phyloP scores from a whole-genome alignment of 2,888 invertebrate genomes.

The Atrina japonica region DNA sequence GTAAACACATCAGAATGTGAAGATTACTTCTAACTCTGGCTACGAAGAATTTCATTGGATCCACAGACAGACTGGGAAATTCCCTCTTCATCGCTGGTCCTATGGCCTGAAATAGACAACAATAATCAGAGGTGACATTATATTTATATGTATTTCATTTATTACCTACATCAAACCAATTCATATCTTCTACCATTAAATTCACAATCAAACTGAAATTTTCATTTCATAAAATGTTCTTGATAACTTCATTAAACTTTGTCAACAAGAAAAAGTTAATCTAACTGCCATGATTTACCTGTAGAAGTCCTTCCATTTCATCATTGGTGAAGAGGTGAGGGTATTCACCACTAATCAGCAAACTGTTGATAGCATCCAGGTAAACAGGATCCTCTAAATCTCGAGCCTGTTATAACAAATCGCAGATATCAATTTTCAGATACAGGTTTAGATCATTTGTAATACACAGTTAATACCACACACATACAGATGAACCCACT shows the following conservation, averaged over 20 bases:
- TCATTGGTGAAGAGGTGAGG: slow-evolving; percentile 80
- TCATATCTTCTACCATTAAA: too few relatives aligned
- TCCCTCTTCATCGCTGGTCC: slow-evolving; percentile 78
- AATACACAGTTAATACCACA: not conserved
- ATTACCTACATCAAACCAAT: too few relatives aligned
- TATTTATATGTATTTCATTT: not conserved
- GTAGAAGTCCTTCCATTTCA: slow-evolving; percentile 80
- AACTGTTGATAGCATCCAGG: slow-evolving; percentile 80
- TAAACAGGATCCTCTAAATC: slow-evolving; percentile 77
- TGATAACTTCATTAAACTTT: too few relatives aligned
- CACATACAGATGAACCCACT: not conserved
- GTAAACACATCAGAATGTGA: slow-evolving; percentile 79
- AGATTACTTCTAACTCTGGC: slow-evolving; percentile 79
- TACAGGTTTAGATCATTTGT: not conserved
- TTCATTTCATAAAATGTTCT: too few relatives aligned
- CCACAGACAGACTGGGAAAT: slow-evolving; percentile 73
- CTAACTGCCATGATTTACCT: slow-evolving; percentile 55
- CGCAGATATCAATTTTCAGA: too few relatives aligned
- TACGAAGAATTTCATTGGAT: slow-evolving; percentile 79
- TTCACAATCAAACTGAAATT: too few relatives aligned
- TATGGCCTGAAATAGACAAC: slow-evolving; percentile 56
- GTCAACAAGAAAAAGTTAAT: too few relatives aligned
- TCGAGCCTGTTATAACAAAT: slow-evolving; percentile 68
- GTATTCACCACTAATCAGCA: slow-evolving; percentile 79
- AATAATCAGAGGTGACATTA: not conserved